These are phyloP conservation scores for Malurus leucopterus DNA, from an alignment of 2,797 vertebrate species.

Conservation along the genomic window DNA sequence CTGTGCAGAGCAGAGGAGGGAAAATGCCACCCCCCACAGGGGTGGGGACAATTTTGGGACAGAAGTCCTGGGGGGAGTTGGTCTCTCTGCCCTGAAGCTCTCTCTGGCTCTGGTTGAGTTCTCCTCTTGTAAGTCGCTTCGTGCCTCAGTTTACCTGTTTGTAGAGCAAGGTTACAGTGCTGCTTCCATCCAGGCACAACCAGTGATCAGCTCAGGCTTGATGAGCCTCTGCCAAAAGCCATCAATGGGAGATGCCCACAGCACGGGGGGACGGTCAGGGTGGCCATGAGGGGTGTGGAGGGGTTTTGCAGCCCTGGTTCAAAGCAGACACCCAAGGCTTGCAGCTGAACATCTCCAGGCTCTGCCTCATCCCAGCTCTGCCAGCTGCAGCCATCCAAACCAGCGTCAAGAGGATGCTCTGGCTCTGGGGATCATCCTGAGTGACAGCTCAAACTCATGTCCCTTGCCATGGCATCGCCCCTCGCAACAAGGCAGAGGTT, in stretches of 20 bases:
- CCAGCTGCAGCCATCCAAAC: background rate
- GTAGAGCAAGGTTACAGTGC: fast-evolving
- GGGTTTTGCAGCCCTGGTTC: background rate
- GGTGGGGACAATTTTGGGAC: background rate
- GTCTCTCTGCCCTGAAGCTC: fast-evolving
- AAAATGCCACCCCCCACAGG: background rate
- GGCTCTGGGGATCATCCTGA: fast-evolving
- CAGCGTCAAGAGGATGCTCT: fast-evolving
- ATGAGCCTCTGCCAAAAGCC: background rate
- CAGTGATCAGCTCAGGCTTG: background rate
- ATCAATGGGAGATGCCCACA: fast-evolving
- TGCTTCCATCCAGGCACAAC: background rate
- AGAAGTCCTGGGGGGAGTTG: background rate
- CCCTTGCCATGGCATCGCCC: too few relatives aligned
- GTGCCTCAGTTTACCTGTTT: background rate
- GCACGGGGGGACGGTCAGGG: fast-evolving
- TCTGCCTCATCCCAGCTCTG: background rate
- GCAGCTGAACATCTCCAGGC: background rate
- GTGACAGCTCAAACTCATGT: fast-evolving
- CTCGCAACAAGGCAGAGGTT: background rate
- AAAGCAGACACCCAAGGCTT: too few relatives aligned
- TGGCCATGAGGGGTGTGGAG: background rate
- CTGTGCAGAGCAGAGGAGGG: fast-evolving
- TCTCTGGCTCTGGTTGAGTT: background rate
- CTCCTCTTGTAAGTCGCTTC: fast-evolving